These are phyloP conservation scores for Naja naja DNA, from an alignment of 2,113 vertebrate species.

Conservation along the genomic window DNA sequence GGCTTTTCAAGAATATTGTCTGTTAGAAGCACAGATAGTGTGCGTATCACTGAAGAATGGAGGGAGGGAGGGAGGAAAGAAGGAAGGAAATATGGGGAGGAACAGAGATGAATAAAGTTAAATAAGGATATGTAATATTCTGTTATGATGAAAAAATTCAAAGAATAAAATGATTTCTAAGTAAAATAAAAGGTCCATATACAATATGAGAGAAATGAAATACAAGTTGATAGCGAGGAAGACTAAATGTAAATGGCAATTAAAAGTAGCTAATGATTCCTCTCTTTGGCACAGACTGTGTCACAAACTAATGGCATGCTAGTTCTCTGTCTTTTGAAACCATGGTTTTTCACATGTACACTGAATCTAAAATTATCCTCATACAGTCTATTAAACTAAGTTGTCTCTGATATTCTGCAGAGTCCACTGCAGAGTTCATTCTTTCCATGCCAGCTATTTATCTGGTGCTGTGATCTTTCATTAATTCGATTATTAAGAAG, in stretches of 20 bases:
- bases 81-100: constrained; percentile 47
- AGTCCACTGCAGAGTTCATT: neutral
- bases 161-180: constrained; percentile 41
- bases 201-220: neutral
- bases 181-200: constrained; percentile 4
- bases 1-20: constrained; percentile 68
- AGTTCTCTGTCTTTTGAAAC: neutral
- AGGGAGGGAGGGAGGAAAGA: neutral
- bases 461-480: neutral
- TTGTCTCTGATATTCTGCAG: neutral
- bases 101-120: constrained; percentile 58
- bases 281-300: neutral
- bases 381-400: neutral
- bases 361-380: neutral
- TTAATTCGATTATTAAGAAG: neutral
- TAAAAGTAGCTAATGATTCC: neutral
- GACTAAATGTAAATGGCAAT: neutral
- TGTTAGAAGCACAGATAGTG: constrained; percentile 70
- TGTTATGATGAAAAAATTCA: constrained; percentile 26
- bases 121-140: constrained; percentile 35
- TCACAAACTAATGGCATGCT: neutral
- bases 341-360: neutral
- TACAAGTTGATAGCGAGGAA: constrained; percentile 20
- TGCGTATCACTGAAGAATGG: constrained; percentile 48
- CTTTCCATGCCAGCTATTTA: neutral